These are phyloP conservation scores for Poliocrania exsul DNA, from an alignment of 2,797 vertebrate species.

Conservation along the genomic window DNA sequence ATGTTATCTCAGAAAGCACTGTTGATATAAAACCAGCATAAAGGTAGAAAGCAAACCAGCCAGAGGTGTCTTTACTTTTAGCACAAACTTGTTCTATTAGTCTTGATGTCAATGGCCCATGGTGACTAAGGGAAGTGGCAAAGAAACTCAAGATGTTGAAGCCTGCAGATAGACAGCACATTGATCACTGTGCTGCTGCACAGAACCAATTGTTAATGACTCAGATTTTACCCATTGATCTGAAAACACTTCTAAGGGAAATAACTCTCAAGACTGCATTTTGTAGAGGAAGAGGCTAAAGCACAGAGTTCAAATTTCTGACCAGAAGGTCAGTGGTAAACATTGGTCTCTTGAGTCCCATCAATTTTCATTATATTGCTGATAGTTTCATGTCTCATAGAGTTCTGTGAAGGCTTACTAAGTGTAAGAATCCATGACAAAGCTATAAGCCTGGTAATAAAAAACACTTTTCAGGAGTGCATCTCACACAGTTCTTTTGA, in stretches of 20 bases:
- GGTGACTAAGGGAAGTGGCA: background rate
- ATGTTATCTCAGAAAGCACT: background rate
- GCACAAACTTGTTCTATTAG: background rate
- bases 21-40: background rate
- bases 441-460: background rate
- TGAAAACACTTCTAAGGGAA: background rate
- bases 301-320: background rate
- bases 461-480: background rate
- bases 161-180: background rate
- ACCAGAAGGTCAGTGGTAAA: background rate
- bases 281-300: background rate
- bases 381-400: background rate
- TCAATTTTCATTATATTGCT: background rate
- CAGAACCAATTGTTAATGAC: background rate
- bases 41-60: background rate
- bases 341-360: background rate
- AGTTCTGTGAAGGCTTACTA: background rate
- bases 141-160: background rate
- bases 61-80: background rate
- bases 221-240: background rate
- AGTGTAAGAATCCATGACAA: background rate
- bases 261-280: background rate
- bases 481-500: background rate
- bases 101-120: background rate
- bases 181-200: background rate